Base-by-base conservation (phyloP, 2,113 vertebrate species). In the Terrapene triunguis region DNA sequence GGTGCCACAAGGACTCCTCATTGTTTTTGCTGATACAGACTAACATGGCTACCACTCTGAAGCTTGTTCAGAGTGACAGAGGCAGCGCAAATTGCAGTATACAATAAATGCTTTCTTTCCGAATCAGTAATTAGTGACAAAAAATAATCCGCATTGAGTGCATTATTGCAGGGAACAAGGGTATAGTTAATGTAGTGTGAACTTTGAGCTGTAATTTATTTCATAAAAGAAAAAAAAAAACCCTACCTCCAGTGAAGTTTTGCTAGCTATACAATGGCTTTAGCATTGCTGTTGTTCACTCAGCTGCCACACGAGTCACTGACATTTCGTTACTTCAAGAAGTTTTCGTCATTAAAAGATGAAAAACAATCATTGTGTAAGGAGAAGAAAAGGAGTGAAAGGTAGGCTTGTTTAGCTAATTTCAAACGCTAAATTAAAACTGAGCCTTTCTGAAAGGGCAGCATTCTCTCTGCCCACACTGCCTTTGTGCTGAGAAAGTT, bases 401-500 rank as follows among this genome's bases (percentile, higher is more conserved):
- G 42, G 86, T 85, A 82, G 42, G 50, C 3, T 32, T 80, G 44
- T 50, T 54, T 47, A 6, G 47, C 13, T 92, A 82, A 35, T 57
- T 35, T 94, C 42, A 79, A 89, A 94, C 59, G 24, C 6, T 42
- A 93, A 95, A 92, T 87, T 11, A 82, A 80, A 88, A 17, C 9
- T 16, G 2, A 14, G 10, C 38, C 27, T 89, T 93, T 88, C 47
- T 50, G 51, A 80, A 93, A 84, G 42, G 22, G 27, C 21, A 6
- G 27, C 42, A 51, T 50, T 87, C 47, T 3, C 14, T 54, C 51
- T 27, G 29, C 35, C 24, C 42, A 57, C 55, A 5, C 22, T 9
- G 25, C 8, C 47, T 53, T 90, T 57, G n/a, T 76, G 65, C 47
- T 38, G 72, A 47, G 6, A 47, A 24, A 78, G 42, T 47, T 47